Percentiles rank a stretch among this genome's conserved stretches.
These are phyloP conservation scores for Oreochromis tanganicae DNA, from an alignment of 2,113 vertebrate species.

Conservation along the genomic window DNA sequence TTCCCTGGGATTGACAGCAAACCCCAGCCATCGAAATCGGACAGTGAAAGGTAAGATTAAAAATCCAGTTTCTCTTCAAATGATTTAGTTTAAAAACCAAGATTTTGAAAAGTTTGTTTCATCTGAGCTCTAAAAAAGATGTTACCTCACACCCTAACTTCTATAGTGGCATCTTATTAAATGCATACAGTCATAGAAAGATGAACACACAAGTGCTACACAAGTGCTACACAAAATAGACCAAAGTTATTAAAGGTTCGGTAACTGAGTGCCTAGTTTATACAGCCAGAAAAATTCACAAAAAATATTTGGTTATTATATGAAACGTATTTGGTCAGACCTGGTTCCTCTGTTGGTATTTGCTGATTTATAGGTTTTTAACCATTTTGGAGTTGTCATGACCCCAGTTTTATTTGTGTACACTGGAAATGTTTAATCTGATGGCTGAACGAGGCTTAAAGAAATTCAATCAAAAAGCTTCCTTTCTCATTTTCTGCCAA, in stretches of 20 bases:
- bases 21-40: constrained; percentile 72
- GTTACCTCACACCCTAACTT: background rate
- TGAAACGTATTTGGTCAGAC: background rate
- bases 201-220: background rate
- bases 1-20: constrained; percentile 90
- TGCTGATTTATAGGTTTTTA: background rate
- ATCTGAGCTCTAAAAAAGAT: background rate
- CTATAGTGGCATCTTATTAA: background rate
- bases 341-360: background rate
- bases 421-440: background rate
- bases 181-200: background rate
- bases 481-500: background rate
- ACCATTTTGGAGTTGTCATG: background rate
- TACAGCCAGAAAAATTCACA: background rate
- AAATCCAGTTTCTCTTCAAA: background rate
- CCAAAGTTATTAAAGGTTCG: background rate
- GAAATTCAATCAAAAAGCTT: background rate
- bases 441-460: background rate
- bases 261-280: background rate
- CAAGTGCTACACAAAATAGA: background rate
- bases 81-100: background rate
- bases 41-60: constrained; percentile 86
- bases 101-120: background rate
- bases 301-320: background rate
- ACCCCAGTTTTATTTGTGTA: background rate